Evolutionary conservation across 2,797 vertebrate species (phyloP).

Genomic region (Thalassophryne amazonica): DNA sequence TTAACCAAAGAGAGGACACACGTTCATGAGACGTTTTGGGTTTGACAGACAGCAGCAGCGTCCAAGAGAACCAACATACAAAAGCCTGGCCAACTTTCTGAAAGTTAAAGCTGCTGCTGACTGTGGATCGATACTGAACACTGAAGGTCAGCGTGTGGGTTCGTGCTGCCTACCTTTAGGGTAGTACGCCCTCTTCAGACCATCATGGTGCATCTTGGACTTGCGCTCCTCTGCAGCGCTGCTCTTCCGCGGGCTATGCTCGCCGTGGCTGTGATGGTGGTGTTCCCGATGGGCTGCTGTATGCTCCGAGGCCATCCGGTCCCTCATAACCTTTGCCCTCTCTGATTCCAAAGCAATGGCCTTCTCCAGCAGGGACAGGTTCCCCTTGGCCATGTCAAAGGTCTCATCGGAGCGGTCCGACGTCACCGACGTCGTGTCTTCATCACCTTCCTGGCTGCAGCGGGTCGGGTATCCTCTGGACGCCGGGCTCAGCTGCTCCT

Average conservation of each 20-base stretch:
- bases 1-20: too few relatives aligned
- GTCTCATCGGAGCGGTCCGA: constrained; percentile 97
- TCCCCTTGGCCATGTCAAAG: constrained; percentile 97
- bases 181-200: constrained; percentile 94
- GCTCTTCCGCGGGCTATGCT: constrained; percentile 88
- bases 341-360: constrained; percentile 96
- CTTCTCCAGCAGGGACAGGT: constrained; percentile 95
- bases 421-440: constrained; percentile 91
- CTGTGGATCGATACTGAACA: not conserved
- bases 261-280: constrained; percentile 77
- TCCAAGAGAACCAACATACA: not conserved
- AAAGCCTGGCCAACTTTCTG: not conserved
- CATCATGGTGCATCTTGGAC: constrained; percentile 88
- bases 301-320: constrained; percentile 87
- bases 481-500: constrained; percentile 93
- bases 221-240: constrained; percentile 87
- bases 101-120: not conserved
- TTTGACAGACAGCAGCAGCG: not conserved
- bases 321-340: constrained; percentile 94
- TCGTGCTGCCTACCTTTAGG: constrained; percentile 87
- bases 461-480: constrained; percentile 78
- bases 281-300: constrained; percentile 80
- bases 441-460: constrained; percentile 88
- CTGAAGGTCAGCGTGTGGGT: constrained; percentile 17
- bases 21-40: not conserved